Base-by-base conservation (phyloP, 1,140 invertebrate genomes). In the Formica selysi region DNA sequence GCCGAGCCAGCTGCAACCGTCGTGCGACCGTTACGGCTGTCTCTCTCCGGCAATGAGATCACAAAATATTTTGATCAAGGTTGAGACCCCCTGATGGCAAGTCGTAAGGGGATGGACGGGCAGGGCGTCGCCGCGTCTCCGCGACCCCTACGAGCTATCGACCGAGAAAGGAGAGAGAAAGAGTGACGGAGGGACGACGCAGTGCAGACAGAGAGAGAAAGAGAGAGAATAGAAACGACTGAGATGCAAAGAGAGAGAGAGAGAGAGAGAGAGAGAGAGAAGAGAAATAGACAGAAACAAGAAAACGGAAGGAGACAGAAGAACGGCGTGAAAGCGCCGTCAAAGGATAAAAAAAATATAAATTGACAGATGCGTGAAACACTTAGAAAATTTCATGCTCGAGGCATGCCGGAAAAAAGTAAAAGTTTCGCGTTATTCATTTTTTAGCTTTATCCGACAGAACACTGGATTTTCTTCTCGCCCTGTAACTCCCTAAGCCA, bases 41-140 rank as follows among this genome's bases (percentile, higher is more conserved):
- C 85, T 86, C 48, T 51, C 48, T 51, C 48, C 48, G 89, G 84
- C 85, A 89, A 89, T 87, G 86, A 86, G 87, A 90, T 83, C 80
- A 86, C 68, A 57, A 61, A 64, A 76, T 83, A 83, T 83, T 83
- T 83, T 83, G 70, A 88, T 85, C 65, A 85, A 88, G 89, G 91
- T 92, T 95, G 95, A 94, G 95, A 94, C 90, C 91, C 95, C 32
- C 93, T 93, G 92, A 79, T 93, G 92, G 85, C 62, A 88, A 83
- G 89, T 89, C 87, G 90, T 91, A 93, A 89, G 91, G 92, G 94
- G 91, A 76, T 93, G 92, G 91, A 90, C 91, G 91, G 87, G 90
- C 91, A 95, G 94, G 95, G 94, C 94, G 94, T 95, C 95, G 94
- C 94, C 95, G 93, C 94, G 94, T 95, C 94, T 95, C 93, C 91